Evolutionary conservation across 2,113 vertebrate genomes (phyloP).

Genomic region (Semicossyphus pulcher): DNA sequence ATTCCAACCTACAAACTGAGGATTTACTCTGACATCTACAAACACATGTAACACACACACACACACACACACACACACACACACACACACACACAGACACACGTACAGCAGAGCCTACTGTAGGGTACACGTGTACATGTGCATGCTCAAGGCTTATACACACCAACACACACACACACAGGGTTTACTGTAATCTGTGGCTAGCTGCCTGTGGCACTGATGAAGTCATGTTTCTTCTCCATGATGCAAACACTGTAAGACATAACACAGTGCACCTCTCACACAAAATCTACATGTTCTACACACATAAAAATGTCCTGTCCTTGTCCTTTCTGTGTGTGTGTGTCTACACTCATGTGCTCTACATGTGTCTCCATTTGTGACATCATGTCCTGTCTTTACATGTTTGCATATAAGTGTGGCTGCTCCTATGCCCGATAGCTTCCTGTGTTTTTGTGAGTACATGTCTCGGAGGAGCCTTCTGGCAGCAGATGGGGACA

Average conservation of each 20-base stretch:
- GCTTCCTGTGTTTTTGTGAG: slow-evolving; percentile 2
- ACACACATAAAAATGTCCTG: neutral
- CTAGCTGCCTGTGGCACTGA: slow-evolving; percentile 50
- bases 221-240: slow-evolving; percentile 50
- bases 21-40: slow-evolving; percentile 61
- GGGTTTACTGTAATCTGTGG: slow-evolving; percentile 68
- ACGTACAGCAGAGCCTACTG: slow-evolving; percentile 1
- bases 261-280: slow-evolving; percentile 21
- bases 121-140: slow-evolving; percentile 39
- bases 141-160: slow-evolving; percentile 46
- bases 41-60: slow-evolving; percentile 57
- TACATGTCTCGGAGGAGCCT: slow-evolving; percentile 33
- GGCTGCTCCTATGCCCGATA: neutral
- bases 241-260: slow-evolving; percentile 40
- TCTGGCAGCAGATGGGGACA: slow-evolving; percentile 30
- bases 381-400: slow-evolving; percentile 13
- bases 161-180: slow-evolving; percentile 37
- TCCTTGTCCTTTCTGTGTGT: neutral
- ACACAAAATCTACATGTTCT: slow-evolving; percentile 12
- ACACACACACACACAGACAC: slow-evolving; percentile 51
- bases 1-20: slow-evolving; percentile 69
- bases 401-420: neutral
- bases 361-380: neutral
- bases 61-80: slow-evolving; percentile 31
- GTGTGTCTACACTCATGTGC: neutral